phyloP scores from a whole-genome alignment of 2,797 vertebrate genomes.

The Pelobates cultripes region DNA sequence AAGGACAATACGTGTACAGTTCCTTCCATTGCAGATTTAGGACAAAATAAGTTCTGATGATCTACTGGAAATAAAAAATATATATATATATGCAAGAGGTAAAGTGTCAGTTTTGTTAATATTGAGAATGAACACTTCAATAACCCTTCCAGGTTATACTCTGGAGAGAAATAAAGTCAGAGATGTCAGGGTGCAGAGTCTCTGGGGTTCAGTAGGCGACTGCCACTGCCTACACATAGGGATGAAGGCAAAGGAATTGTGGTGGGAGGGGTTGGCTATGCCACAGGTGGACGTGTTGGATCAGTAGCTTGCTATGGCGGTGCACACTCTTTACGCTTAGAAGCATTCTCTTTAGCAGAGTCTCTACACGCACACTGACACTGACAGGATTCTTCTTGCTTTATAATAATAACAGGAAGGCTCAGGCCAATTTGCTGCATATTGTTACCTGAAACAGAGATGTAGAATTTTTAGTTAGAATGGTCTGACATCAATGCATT shows the following conservation, averaged over 20 bases:
- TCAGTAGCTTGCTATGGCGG: slow-evolving; percentile 59
- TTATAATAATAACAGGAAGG: slow-evolving; percentile 98
- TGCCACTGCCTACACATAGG: slow-evolving; percentile 67
- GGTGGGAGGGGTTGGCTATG: slow-evolving; percentile 46
- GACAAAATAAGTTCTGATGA: slow-evolving; percentile 1
- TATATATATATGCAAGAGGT: background rate
- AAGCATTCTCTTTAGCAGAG: slow-evolving; percentile 86
- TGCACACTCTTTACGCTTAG: slow-evolving; percentile 69
- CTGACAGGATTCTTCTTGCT: slow-evolving; percentile 98
- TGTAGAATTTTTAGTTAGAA: too few relatives aligned
- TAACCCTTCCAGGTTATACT: slow-evolving; percentile 77
- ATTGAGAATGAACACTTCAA: slow-evolving; percentile 56
- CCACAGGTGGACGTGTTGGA: slow-evolving; percentile 56
- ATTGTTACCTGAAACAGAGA: slow-evolving; percentile 80
- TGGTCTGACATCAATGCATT: too few relatives aligned
- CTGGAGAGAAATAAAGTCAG: slow-evolving; percentile 90
- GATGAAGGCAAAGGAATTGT: slow-evolving; percentile 63
- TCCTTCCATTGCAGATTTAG: slow-evolving; percentile 10
- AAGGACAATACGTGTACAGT: slow-evolving; percentile 8
- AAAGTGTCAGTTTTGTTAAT: slow-evolving; percentile 12
- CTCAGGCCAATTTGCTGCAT: slow-evolving; percentile 98
- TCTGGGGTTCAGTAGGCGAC: slow-evolving; percentile 68
- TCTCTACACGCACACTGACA: slow-evolving; percentile 97
- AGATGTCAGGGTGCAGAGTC: slow-evolving; percentile 81
- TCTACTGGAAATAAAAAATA: slow-evolving; percentile 10